Base-by-base conservation (phyloP, 2,113 vertebrate genomes). In the Strix aluco region DNA sequence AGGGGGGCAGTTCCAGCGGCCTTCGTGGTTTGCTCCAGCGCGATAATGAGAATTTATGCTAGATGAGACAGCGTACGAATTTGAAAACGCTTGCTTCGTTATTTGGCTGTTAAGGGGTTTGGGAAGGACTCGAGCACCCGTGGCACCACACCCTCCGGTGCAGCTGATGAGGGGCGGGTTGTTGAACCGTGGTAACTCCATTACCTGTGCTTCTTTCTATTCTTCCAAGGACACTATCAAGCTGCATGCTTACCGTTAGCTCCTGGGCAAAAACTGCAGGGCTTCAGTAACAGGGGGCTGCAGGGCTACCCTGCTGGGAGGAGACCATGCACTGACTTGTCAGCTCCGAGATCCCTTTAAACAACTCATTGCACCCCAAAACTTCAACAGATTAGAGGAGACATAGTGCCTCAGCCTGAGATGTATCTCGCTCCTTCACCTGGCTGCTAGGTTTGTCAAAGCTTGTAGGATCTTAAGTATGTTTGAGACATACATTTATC, bases 391-490 rank as follows among this genome's bases (percentile, higher is more conserved):
- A 10, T 3, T 46, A 6, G 44, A 44, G 89, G 6, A 80, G 47
- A 13, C 0, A 0, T 5, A 6, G n/a, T 10, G 34, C 46, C n/a
- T 32, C 61, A 44, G 71, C 58, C 79, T 13, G 34, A 49, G 30
- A 5, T 0, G 0, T 0, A 0, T 11, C 27, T 40, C 34, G 49
- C 63, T 40, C 40, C 1, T 17, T 42, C 22, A 10, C 63, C 40
- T 30, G 13, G 7, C 72, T 69, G 81, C 42, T 27, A n/a, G 13
- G 1, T 32, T 18, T 25, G 21, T 8, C 77, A 75, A 17, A 29
- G 62, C 67, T 15, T 38, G 19, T 5, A 3, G 17, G 13, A 5
- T 3, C 69, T 78, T 66, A 4, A 9, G 14, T 5, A 1, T 13
- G 46, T 18, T 15, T 44, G 66, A 29, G 55, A 51, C 38, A 23